phyloP scores from a whole-genome alignment of 2,888 invertebrate genomes.

The Dinocampus coccinellae region DNA sequence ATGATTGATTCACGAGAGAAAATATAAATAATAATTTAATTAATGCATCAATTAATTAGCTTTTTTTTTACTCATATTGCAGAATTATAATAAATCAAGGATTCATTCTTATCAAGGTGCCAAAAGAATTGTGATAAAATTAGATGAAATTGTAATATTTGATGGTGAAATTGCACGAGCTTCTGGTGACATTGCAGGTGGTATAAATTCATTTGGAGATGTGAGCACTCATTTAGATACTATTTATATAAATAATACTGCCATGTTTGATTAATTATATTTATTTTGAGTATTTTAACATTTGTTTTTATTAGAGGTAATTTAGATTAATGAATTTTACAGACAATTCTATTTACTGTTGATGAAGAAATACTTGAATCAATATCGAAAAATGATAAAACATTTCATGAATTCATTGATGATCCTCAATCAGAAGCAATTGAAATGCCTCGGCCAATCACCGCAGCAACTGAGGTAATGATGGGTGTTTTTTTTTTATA shows the following conservation, averaged over 20 bases:
- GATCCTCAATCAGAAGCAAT: conserved; percentile 69
- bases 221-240: conserved; percentile 68
- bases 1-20: no score
- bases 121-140: conserved; percentile 77
- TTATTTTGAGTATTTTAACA: background rate
- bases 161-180: conserved; percentile 86
- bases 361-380: conserved; percentile 80
- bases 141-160: conserved; percentile 81
- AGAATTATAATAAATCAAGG: conserved; percentile 92
- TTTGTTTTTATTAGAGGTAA: background rate
- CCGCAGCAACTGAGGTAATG: conserved; percentile 70
- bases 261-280: background rate
- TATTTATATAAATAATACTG: background rate
- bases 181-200: conserved; percentile 80
- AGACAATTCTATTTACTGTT: conserved; percentile 89
- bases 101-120: conserved; percentile 87
- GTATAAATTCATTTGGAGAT: conserved; percentile 79
- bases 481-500: conserved; percentile 30
- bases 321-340: conserved; percentile 53
- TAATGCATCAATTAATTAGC: background rate
- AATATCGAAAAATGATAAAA: conserved; percentile 71
- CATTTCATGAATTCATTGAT: conserved; percentile 67
- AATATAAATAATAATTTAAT: no score
- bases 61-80: conserved; percentile 50
- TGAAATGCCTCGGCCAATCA: conserved; percentile 74